phyloP scores from a whole-genome alignment of 2,113 vertebrate genomes.

The Aspidoscelis tigris region DNA sequence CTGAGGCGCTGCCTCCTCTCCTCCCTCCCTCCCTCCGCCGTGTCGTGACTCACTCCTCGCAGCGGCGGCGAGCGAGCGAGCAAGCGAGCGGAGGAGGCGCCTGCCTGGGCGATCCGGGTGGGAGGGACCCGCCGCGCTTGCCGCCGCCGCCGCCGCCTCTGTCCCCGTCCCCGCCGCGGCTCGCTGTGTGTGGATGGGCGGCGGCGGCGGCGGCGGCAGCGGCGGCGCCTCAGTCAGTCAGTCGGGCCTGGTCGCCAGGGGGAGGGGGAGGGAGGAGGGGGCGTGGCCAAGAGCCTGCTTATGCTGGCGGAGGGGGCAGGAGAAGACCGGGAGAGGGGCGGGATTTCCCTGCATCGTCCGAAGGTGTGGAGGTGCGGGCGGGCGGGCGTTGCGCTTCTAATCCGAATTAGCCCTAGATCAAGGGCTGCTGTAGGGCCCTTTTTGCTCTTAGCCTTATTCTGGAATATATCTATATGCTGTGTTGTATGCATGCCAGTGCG shows the following conservation, averaged over 20 bases:
- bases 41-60: slow-evolving; percentile 73
- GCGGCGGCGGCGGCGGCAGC: slow-evolving; percentile 48
- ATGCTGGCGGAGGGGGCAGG: background rate
- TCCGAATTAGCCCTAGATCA: no score
- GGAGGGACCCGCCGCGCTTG: slow-evolving; percentile 63
- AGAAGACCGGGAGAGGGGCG: background rate
- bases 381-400: no score
- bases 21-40: slow-evolving; percentile 62
- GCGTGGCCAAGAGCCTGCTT: background rate
- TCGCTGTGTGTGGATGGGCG: background rate
- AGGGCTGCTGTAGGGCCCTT: no score
- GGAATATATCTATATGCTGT: background rate
- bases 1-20: slow-evolving; percentile 43
- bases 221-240: slow-evolving; percentile 10
- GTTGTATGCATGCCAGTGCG: no score
- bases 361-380: no score
- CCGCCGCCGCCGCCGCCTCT: slow-evolving; percentile 29
- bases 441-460: no score
- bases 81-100: slow-evolving; percentile 63
- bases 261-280: background rate
- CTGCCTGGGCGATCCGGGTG: slow-evolving; percentile 65
- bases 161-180: slow-evolving; percentile 46
- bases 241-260: no score
- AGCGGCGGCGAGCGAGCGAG: slow-evolving; percentile 51
- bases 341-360: no score